phyloP scores from a whole-genome alignment of 2,888 invertebrate species.

The Callosobruchus maculatus region DNA sequence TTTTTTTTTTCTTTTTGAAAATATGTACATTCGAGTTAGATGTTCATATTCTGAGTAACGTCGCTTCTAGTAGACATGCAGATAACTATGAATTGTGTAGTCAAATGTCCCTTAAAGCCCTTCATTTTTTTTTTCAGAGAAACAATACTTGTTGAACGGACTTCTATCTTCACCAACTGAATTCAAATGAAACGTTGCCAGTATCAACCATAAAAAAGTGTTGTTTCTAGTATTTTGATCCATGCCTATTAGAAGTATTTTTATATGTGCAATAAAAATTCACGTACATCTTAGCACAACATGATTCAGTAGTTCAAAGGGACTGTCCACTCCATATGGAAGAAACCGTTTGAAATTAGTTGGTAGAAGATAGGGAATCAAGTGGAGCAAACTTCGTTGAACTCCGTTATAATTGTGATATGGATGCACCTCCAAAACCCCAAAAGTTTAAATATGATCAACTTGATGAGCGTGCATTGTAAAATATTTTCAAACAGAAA shows the following conservation, averaged over 20 bases:
- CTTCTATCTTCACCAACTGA: neutral
- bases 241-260: too few relatives aligned
- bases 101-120: too few relatives aligned
- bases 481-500: neutral
- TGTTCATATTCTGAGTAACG: neutral
- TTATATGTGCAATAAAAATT: too few relatives aligned
- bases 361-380: neutral
- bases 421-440: neutral
- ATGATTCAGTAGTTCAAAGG: neutral
- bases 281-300: neutral
- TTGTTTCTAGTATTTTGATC: too few relatives aligned
- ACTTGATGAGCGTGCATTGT: neutral
- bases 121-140: too few relatives aligned
- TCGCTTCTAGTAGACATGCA: too few relatives aligned
- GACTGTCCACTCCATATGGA: neutral
- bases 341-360: neutral
- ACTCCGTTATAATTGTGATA: neutral
- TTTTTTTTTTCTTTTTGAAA: too few relatives aligned
- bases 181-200: neutral
- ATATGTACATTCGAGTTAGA: too few relatives aligned
- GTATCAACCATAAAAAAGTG: neutral
- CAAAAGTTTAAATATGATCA: conserved; percentile 3
- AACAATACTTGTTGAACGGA: neutral
- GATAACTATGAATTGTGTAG: too few relatives aligned
- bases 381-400: neutral